phyloP scores from a whole-genome alignment of 2,113 vertebrate genomes.

The Caranx ignobilis region DNA sequence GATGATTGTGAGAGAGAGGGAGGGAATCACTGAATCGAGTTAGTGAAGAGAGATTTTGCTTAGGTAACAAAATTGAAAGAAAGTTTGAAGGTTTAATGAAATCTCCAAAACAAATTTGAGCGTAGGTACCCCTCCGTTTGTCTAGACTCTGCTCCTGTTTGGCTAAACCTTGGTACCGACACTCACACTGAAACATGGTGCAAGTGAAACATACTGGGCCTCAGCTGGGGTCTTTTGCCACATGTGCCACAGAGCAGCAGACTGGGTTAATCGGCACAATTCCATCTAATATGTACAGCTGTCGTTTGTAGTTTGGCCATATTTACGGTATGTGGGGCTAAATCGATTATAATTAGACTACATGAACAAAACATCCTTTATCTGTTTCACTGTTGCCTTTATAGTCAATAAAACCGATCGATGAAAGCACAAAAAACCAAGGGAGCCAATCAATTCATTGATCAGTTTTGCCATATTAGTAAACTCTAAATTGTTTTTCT shows the following conservation, averaged over 20 bases:
- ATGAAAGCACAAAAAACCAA: not conserved
- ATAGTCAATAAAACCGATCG: slow-evolving; percentile 10
- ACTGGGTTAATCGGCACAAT: slow-evolving; percentile 31
- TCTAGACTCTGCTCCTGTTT: not conserved
- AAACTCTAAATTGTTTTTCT: not conserved
- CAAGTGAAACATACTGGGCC: not conserved
- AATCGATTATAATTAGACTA: slow-evolving; percentile 17
- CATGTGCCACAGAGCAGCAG: slow-evolving; percentile 31
- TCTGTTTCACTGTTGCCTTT: slow-evolving; percentile 24
- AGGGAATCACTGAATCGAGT: slow-evolving; percentile 8
- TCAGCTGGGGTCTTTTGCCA: slow-evolving; percentile 20
- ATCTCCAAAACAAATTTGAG: not conserved
- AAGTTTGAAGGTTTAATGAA: not conserved
- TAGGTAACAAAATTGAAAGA: not conserved
- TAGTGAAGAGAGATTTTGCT: not conserved
- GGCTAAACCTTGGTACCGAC: not conserved
- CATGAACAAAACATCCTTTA: slow-evolving; percentile 14
- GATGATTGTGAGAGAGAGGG: slow-evolving; percentile 13
- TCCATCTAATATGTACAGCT: slow-evolving; percentile 15
- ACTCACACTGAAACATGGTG: not conserved
- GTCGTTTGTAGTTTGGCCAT: slow-evolving; percentile 4
- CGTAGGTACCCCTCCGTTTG: not conserved
- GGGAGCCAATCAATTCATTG: slow-evolving; percentile 34
- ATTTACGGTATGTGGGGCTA: not conserved
- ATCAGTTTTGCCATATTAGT: slow-evolving; percentile 8